Evolutionary conservation across 2,888 invertebrate species (phyloP).

Genomic region (Netelia fuscicornis): DNA sequence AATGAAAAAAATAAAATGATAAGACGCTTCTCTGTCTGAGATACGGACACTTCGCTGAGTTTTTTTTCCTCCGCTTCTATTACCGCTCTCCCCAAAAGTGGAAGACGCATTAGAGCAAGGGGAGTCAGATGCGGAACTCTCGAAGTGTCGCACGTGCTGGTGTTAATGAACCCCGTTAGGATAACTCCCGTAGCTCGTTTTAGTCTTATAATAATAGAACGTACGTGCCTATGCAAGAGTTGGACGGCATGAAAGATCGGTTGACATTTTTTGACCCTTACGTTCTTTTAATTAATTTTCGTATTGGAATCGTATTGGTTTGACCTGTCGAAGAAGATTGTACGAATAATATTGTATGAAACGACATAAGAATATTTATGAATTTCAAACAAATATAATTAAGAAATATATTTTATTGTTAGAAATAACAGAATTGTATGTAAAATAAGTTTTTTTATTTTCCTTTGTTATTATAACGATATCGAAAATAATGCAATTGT

Average conservation of each 20-base stretch:
- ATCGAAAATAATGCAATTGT: too few relatives aligned
- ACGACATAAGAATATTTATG: too few relatives aligned
- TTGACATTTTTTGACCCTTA: background rate
- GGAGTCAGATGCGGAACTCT: background rate
- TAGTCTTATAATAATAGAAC: conserved; percentile 30
- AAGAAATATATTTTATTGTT: too few relatives aligned
- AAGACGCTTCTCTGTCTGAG: background rate
- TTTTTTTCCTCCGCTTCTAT: background rate
- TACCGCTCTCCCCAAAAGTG: background rate
- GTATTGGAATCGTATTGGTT: too few relatives aligned
- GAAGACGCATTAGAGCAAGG: conserved; percentile 23
- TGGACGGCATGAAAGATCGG: background rate
- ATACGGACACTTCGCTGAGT: background rate
- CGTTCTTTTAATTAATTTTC: too few relatives aligned
- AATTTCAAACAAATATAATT: too few relatives aligned
- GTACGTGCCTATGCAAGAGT: background rate
- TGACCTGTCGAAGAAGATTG: too few relatives aligned
- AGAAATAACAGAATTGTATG: too few relatives aligned
- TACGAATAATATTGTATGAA: too few relatives aligned
- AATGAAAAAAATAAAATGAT: conserved; percentile 14
- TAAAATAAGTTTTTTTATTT: too few relatives aligned
- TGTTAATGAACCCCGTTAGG: conserved; percentile 75
- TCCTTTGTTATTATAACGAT: too few relatives aligned
- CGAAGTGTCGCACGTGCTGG: conserved; percentile 72
- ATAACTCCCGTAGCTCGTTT: conserved; percentile 64